Evolutionary conservation across 2,113 vertebrate genomes (phyloP).

Genomic region (Piliocolobus tephrosceles): DNA sequence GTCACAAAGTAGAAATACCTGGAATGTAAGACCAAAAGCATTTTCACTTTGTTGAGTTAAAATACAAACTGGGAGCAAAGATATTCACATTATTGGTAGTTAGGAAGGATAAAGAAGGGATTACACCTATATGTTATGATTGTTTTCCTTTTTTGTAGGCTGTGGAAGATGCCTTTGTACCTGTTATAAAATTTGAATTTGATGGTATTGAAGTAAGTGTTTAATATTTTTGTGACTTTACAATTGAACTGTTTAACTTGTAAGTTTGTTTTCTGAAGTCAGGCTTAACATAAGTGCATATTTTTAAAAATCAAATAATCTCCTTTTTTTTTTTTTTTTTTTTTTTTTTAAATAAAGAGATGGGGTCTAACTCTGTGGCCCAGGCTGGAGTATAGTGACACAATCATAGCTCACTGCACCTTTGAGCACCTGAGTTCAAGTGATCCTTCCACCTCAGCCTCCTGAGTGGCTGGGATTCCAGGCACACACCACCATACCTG

Average conservation of each 20-base stretch:
- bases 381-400: no score
- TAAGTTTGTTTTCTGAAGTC: not conserved
- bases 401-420: no score
- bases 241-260: not conserved
- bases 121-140: not conserved
- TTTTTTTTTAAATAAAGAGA: no score
- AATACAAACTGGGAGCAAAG: not conserved
- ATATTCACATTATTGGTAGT: not conserved
- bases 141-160: slow-evolving; percentile 86
- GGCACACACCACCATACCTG: not conserved
- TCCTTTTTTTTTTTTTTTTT: no score
- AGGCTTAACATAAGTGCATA: not conserved
- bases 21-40: not conserved
- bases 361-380: no score
- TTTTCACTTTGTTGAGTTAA: slow-evolving; percentile 37
- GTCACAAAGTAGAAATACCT: not conserved
- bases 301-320: not conserved
- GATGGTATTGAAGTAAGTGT: slow-evolving; percentile 95
- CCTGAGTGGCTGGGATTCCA: not conserved
- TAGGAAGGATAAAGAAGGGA: not conserved
- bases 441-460: not conserved
- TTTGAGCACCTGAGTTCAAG: no score
- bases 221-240: slow-evolving; percentile 33
- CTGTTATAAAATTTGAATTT: slow-evolving; percentile 98
- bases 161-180: slow-evolving; percentile 98